These are phyloP conservation scores for Caranx ignobilis DNA, from an alignment of 2,113 vertebrate genomes.

Conservation along the genomic window DNA sequence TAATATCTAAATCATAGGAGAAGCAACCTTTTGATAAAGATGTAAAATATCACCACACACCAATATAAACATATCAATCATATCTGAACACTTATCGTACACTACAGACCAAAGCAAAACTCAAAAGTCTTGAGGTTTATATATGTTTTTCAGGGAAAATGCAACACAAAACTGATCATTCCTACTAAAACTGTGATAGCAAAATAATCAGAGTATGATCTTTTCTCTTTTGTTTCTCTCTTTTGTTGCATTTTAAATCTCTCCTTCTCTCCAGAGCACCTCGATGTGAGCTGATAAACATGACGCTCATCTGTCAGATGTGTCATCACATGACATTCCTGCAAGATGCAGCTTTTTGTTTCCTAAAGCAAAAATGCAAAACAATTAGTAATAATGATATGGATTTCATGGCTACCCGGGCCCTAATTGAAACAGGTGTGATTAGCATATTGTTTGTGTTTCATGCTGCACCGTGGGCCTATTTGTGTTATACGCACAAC, in stretches of 20 bases:
- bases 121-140: too few relatives aligned
- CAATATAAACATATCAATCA: too few relatives aligned
- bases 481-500: conserved; percentile 48
- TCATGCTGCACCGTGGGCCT: conserved; percentile 47
- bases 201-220: too few relatives aligned
- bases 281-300: neutral
- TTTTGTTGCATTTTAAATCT: neutral
- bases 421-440: conserved; percentile 70
- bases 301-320: conserved; percentile 14
- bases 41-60: too few relatives aligned
- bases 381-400: conserved; percentile 63
- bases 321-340: conserved; percentile 16
- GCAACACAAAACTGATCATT: too few relatives aligned
- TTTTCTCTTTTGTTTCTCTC: neutral
- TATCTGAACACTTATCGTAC: too few relatives aligned
- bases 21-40: too few relatives aligned
- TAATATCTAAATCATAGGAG: too few relatives aligned
- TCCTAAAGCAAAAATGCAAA: conserved; percentile 43
- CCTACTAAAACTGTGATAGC: too few relatives aligned
- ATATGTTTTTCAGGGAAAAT: too few relatives aligned
- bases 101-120: too few relatives aligned
- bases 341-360: conserved; percentile 35
- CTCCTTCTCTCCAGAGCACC: neutral
- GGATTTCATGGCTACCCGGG: conserved; percentile 52
- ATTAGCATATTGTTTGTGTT: conserved; percentile 77